Base-by-base conservation (phyloP, 2,113 vertebrate species). In the human region DNA sequence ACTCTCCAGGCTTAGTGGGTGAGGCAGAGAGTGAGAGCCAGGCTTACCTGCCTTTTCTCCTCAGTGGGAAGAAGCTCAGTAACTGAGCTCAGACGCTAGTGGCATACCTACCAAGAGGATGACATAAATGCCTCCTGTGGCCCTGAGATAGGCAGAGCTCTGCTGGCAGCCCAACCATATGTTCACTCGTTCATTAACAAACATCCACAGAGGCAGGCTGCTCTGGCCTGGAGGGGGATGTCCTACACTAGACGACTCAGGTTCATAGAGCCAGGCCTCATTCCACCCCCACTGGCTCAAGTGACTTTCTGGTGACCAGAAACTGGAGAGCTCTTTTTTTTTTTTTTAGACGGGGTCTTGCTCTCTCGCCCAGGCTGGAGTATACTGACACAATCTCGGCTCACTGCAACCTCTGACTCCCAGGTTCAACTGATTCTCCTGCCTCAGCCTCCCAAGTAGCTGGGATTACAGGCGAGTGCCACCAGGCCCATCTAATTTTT, bases 211-310 rank as follows among this genome's bases (percentile, higher is more conserved):
- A 73, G 40, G 25, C 78, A 57, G 27, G 50, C 43, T 32, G 35
- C 55, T 25, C 5, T 78, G 70, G 68, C 40, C 57, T 45, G 23
- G 66, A 68, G 5, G 3, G 32, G 93, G 8, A 40, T 1, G 48
- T 32, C 1, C 0, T 35, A 8, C 0, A 2, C n/a, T 2, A 22
- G 55, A 66, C 12, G 14, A 18, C 14, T 48, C 25, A 5, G 73
- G 20, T 23, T 89, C 32, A 2, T 9, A 8, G 86, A 57, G 73
- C 23, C 6, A 10, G 17, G 3, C 1, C 72, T 79, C 35, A 4
- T 13, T 11, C 55, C 8, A 38, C 8, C 9, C 8, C 27, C 12
- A 38, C 30, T 13, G n/a, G 50, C 50, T 61, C 81, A 18, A 30
- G 32, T 68, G n/a, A n/a, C n/a, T n/a, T n/a, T n/a, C n/a, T n/a